These are phyloP conservation scores for Pachymerium ferrugineum DNA, from an alignment of 2,888 invertebrate genomes.

Conservation along the genomic window DNA sequence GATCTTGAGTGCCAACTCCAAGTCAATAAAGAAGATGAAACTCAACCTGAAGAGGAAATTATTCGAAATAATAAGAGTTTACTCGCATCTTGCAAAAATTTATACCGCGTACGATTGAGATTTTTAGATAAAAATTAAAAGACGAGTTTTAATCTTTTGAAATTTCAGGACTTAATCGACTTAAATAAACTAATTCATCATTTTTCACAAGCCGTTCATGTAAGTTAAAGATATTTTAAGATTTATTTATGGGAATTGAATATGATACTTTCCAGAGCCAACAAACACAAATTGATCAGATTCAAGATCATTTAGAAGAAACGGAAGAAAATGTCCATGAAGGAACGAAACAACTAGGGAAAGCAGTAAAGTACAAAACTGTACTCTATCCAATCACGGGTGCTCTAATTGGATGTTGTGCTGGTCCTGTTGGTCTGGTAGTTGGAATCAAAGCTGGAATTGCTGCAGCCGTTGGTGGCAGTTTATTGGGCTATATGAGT, in stretches of 20 bases:
- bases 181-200: slow-evolving; percentile 1
- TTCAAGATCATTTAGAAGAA: background rate
- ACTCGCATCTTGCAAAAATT: background rate
- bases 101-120: background rate
- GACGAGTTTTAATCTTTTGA: background rate
- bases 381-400: background rate
- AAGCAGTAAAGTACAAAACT: background rate
- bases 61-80: background rate
- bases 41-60: background rate
- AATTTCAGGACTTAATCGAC: background rate
- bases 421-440: slow-evolving; percentile 1
- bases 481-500: background rate
- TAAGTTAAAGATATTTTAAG: background rate
- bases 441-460: background rate
- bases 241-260: background rate
- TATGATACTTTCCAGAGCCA: background rate
- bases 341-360: background rate
- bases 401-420: background rate
- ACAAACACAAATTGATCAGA: background rate
- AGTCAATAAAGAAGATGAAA: no score
- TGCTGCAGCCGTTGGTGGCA: background rate
- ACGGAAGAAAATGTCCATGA: slow-evolving; percentile 7
- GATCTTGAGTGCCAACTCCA: no score
- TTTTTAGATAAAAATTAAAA: background rate
- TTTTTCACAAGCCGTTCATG: background rate